A percentile compares a stretch with the other conserved stretches of the same genome.
Conservation (phyloP, 2,797 vertebrate species). For the Poeciliopsis presidionis region DNA sequence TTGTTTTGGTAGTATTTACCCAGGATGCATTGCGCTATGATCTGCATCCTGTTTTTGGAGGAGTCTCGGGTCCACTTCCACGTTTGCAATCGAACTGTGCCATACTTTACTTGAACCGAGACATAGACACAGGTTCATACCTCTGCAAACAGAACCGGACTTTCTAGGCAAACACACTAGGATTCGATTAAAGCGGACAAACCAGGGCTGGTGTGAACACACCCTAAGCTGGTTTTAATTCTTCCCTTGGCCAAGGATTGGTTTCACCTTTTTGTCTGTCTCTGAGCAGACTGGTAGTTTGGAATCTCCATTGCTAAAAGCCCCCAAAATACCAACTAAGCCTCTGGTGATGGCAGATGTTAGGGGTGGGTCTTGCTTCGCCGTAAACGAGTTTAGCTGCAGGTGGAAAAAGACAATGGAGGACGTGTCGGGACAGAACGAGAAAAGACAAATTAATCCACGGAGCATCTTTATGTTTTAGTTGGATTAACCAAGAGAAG, state of each 20-base stretch:
- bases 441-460: slow-evolving; percentile 25
- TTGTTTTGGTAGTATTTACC: too few species aligned
- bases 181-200: too few species aligned
- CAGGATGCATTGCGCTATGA: too few species aligned
- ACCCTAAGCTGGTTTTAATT: slow-evolving; percentile 4
- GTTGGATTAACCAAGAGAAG: slow-evolving; percentile 3
- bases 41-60: too few species aligned
- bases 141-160: too few species aligned
- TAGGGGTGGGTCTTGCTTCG: slow-evolving; percentile 34
- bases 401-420: slow-evolving; percentile 19
- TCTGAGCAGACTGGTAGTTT: slow-evolving; percentile 60
- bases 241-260: slow-evolving; percentile 28
- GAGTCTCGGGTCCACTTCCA: too few species aligned
- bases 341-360: slow-evolving; percentile 38
- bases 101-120: too few species aligned
- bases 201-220: too few species aligned
- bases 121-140: too few species aligned
- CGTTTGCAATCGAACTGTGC: too few species aligned
- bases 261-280: slow-evolving; percentile 35
- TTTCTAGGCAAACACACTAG: too few species aligned
- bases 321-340: slow-evolving; percentile 66
- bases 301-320: slow-evolving; percentile 57
- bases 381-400: slow-evolving; percentile 27
- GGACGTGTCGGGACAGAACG: slow-evolving; percentile 20
- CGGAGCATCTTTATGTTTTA: not conserved